A percentile compares a stretch with the other conserved stretches of the same genome.
Conservation (phyloP, 1,140 invertebrate genomes). For the Drosophila ohnishii region DNA sequence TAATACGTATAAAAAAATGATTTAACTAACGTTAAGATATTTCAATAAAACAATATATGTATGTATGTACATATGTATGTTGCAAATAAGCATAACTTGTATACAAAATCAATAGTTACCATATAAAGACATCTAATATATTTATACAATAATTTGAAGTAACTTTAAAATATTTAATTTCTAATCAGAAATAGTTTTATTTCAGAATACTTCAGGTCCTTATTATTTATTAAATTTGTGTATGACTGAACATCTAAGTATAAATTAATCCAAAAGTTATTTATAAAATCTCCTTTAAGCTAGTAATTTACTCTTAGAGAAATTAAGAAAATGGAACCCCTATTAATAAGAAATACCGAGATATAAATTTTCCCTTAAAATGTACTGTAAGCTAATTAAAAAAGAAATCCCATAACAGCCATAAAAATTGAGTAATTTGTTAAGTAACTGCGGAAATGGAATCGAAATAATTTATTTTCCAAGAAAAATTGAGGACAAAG, state of each 20-base stretch:
- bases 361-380: neutral
- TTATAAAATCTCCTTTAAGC: neutral
- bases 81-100: no score
- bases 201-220: no score
- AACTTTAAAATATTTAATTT: no score
- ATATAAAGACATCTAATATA: no score
- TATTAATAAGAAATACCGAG: neutral
- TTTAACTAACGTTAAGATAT: no score
- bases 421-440: neutral
- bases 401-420: neutral
- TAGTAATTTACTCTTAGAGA: neutral
- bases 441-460: neutral
- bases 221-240: neutral
- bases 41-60: neutral
- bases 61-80: no score
- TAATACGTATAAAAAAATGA: no score
- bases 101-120: no score
- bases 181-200: no score
- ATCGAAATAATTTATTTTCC: neutral
- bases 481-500: neutral
- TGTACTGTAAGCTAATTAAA: no score
- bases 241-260: neutral
- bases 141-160: no score
- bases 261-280: no score
- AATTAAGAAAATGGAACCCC: neutral